These are phyloP conservation scores for Thalassophryne amazonica DNA, from an alignment of 2,797 vertebrate genomes.

Conservation along the genomic window DNA sequence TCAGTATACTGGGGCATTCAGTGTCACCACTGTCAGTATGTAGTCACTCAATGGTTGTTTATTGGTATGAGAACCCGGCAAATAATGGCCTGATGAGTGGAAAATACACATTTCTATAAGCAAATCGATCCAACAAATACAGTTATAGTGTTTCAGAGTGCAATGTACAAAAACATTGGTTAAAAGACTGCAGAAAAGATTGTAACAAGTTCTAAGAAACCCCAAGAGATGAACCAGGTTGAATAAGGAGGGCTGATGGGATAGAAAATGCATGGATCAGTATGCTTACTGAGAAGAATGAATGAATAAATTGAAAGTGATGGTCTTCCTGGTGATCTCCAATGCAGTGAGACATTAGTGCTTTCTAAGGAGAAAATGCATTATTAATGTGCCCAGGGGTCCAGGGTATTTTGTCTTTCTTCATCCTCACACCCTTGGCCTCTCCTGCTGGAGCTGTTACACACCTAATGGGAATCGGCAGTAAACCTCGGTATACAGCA, in stretches of 20 bases:
- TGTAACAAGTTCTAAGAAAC: constrained; percentile 33
- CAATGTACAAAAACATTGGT: constrained; percentile 9
- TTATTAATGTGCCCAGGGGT: constrained; percentile 55
- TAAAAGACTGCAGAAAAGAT: constrained; percentile 21
- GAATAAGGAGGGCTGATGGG: constrained; percentile 14
- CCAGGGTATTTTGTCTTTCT: constrained; percentile 14
- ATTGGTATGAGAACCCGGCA: no score
- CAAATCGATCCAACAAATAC: constrained; percentile 5
- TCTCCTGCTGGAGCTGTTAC: constrained; percentile 8
- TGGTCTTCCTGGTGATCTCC: constrained; percentile 51
- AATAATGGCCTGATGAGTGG: constrained; percentile 18
- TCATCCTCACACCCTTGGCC: background rate
- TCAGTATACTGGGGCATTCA: no score
- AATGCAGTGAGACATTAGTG: constrained; percentile 65
- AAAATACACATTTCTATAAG: constrained; percentile 34
- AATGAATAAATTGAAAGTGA: constrained; percentile 61
- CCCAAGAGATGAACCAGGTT: constrained; percentile 18
- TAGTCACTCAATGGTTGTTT: no score
- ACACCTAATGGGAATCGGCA: constrained; percentile 1
- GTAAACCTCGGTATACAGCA: background rate
- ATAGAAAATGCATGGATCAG: constrained; percentile 32
- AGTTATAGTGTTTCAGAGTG: background rate
- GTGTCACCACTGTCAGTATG: no score
- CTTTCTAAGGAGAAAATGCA: constrained; percentile 62
- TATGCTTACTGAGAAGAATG: constrained; percentile 54